phyloP scores from a whole-genome alignment of 2,888 invertebrate genomes.

The Cartodere bifasciata region DNA sequence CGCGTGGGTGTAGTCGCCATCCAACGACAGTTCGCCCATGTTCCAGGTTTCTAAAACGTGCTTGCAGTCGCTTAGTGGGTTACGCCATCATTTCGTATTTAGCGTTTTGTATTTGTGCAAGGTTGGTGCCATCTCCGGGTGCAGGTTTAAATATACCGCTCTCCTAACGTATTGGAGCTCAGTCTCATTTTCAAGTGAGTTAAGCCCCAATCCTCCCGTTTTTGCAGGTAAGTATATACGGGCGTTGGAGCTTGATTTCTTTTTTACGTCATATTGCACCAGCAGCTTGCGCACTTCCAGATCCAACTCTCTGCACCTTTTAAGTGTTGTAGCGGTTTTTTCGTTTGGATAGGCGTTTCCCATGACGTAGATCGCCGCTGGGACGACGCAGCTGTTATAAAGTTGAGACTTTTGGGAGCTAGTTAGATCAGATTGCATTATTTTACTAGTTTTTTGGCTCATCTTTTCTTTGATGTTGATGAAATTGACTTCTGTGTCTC shows the following conservation, averaged over 20 bases:
- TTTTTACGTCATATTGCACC: conserved; percentile 3
- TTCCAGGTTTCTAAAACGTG: no score
- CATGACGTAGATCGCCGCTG: conserved; percentile 4
- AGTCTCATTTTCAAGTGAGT: not conserved
- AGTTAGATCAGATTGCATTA: conserved; percentile 6
- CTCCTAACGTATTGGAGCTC: not conserved
- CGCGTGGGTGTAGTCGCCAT: no score
- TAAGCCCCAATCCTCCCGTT: not conserved
- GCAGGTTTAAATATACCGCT: conserved; percentile 1
- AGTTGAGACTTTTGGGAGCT: conserved; percentile 6
- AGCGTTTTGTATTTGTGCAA: no score
- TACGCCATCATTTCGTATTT: no score
- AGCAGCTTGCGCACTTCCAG: conserved; percentile 10
- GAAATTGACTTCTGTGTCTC: conserved; percentile 9
- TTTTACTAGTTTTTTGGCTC: conserved; percentile 1
- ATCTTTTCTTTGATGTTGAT: conserved; percentile 4
- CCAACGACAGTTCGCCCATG: no score
- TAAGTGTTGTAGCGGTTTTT: conserved; percentile 10
- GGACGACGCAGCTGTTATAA: conserved; percentile 6
- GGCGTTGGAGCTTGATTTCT: conserved; percentile 4
- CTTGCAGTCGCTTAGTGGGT: no score
- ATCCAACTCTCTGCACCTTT: conserved; percentile 12
- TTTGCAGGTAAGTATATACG: conserved; percentile 3
- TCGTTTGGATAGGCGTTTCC: conserved; percentile 8
- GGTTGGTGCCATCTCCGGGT: no score